These are phyloP conservation scores for Colinus virginianus DNA, from an alignment of 2,113 vertebrate genomes.

Conservation along the genomic window DNA sequence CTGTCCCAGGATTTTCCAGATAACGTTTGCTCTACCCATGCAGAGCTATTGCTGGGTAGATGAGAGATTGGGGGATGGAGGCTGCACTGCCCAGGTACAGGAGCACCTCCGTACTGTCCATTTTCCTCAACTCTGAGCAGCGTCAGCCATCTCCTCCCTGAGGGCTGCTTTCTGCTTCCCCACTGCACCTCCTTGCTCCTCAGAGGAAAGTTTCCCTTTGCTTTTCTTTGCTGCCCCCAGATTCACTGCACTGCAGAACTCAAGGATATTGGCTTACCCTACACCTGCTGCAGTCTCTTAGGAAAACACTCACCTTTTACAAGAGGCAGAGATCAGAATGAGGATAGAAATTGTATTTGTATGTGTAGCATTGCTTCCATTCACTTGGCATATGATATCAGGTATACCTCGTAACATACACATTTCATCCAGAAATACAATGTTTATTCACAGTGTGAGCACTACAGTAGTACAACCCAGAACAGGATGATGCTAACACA, in stretches of 20 bases:
- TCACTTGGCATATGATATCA: background rate
- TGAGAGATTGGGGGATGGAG: background rate
- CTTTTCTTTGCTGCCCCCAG: background rate
- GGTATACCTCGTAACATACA: background rate
- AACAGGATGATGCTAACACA: background rate
- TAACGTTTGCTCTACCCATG: background rate
- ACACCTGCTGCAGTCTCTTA: background rate
- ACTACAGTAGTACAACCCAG: background rate
- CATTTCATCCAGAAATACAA: background rate
- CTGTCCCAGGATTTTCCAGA: background rate
- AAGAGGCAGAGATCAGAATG: background rate
- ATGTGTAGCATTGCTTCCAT: background rate
- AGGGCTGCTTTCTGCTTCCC: background rate
- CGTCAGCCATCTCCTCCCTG: background rate
- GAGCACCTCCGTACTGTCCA: fast-evolving
- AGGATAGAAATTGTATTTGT: background rate
- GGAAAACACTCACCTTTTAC: background rate
- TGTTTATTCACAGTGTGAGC: background rate
- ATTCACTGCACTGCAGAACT: background rate
- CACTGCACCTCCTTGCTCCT: background rate
- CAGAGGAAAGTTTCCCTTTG: background rate
- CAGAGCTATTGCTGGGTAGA: background rate
- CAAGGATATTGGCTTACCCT: background rate
- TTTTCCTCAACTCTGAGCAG: background rate
- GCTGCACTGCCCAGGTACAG: background rate